Conservation (phyloP, 1,140 invertebrate genomes). For the Megalopta genalis region DNA sequence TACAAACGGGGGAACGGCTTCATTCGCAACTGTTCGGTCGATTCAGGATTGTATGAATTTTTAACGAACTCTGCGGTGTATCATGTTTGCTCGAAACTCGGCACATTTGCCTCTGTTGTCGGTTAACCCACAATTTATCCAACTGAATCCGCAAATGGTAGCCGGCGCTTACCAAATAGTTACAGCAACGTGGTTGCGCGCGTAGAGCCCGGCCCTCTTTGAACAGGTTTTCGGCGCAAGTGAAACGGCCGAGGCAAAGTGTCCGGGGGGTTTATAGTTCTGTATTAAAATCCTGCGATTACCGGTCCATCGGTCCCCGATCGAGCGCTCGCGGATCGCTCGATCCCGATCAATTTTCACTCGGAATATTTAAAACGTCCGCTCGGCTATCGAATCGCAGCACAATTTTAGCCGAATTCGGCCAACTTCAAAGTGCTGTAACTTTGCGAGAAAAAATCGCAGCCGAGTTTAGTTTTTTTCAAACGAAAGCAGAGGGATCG, state of each 20-base stretch:
- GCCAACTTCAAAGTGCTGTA: too few relatives aligned
- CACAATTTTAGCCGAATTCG: too few relatives aligned
- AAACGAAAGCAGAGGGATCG: too few relatives aligned
- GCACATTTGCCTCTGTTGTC: constrained; percentile 20
- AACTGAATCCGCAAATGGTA: constrained; percentile 31
- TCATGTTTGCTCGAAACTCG: background rate
- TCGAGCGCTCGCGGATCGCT: too few relatives aligned
- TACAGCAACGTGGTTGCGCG: background rate
- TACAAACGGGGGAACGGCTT: background rate
- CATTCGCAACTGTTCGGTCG: background rate
- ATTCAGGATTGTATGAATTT: constrained; percentile 32
- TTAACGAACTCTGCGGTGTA: constrained; percentile 7
- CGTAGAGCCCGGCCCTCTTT: constrained; percentile 4
- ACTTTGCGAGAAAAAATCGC: too few relatives aligned
- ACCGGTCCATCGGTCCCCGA: too few relatives aligned
- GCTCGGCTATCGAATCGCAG: too few relatives aligned
- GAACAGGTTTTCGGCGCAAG: background rate
- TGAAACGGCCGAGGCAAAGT: background rate
- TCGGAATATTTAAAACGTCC: too few relatives aligned
- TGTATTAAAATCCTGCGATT: background rate
- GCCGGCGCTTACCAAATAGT: constrained; percentile 21
- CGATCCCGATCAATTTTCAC: too few relatives aligned
- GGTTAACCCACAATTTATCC: constrained; percentile 38
- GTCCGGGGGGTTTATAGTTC: too few relatives aligned
- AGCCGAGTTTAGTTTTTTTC: too few relatives aligned